Evolutionary conservation across 1,140 invertebrate species (phyloP), one percentile per base, ranked within the genome.

Genomic region (Tetramorium parvispinum): DNA sequence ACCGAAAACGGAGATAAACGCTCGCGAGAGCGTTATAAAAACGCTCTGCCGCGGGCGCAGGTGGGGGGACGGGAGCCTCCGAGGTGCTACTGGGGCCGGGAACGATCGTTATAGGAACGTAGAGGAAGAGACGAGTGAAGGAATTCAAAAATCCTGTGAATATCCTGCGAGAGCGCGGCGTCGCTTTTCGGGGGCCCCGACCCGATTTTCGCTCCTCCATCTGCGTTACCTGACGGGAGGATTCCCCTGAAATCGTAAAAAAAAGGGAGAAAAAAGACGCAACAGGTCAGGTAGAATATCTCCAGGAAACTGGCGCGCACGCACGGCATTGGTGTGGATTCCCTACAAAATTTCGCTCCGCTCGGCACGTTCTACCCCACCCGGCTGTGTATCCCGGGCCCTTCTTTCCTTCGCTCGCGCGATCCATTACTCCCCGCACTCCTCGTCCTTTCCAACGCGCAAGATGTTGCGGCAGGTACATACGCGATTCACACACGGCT

Each of bases 171-270:
- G 88, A 53, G 49, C 78, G 73, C 68, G 49, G 70, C 85, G 10
- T 53, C 55, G 63, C 55, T 76, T 91, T 91, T 88, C 77, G 51
- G 85, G 75, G 71, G 21, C 16, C 24, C 11, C 43, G 77, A 63
- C 81, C 83, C 73, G 63, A 70, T 87, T 89, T 88, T 89, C 78
- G 86, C 81, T 77, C 66, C 85, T 91, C 65, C 90, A 90, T 88
- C 85, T 88, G 83, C 86, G 73, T 68, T 94, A 94, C 93, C 93
- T 94, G 93, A 88, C 89, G 88, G 79, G 76, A 91, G 92, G 91
- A 92, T 91, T 93, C 89, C 86, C 89, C 66, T 27, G 55, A 90
- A 92, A 92, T 88, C 75, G 59, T 86, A 88, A 88, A 91, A 92
- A 91, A 92, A 91, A 76, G 53, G 27, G 13, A 40, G 43, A 32